Conservation (phyloP, 2,113 vertebrate species). For the Callopanchax toddi region DNA sequence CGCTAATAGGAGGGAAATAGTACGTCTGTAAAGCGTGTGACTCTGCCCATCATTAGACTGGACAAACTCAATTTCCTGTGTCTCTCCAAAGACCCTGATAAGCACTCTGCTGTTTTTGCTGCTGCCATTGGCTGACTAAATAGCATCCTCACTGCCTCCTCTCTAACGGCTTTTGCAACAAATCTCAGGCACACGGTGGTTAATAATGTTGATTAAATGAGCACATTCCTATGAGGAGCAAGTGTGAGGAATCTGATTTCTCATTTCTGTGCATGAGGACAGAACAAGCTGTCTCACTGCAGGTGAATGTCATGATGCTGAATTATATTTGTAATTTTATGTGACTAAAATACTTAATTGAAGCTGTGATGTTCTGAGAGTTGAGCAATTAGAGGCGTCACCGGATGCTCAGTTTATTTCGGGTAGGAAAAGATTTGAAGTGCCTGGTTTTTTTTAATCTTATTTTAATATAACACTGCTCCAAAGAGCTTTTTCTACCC, state of each 20-base stretch:
- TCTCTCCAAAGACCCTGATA: slow-evolving; percentile 72
- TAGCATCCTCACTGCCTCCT: slow-evolving; percentile 33
- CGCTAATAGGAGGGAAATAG: slow-evolving; percentile 77
- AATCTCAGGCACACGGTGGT: slow-evolving; percentile 20
- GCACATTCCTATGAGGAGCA: background rate
- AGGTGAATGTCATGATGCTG: background rate
- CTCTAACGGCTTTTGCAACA: slow-evolving; percentile 51
- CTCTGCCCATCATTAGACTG: slow-evolving; percentile 76
- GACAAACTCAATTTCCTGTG: slow-evolving; percentile 82
- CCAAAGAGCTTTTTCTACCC: no score
- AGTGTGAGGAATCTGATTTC: no score
- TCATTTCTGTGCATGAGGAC: no score
- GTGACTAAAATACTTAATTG: background rate
- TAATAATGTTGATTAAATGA: slow-evolving; percentile 44
- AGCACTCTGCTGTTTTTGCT: slow-evolving; percentile 58
- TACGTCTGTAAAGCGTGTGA: slow-evolving; percentile 68
- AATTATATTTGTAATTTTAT: background rate
- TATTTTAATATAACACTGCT: no score
- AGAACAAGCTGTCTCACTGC: no score
- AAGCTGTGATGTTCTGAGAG: no score
- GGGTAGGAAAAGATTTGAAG: background rate
- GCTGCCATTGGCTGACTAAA: slow-evolving; percentile 54
- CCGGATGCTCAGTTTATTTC: background rate
- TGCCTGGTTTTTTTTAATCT: background rate
- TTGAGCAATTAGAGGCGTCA: no score